These are phyloP conservation scores for Coremacera marginata DNA, from an alignment of 2,888 invertebrate species.

Conservation along the genomic window DNA sequence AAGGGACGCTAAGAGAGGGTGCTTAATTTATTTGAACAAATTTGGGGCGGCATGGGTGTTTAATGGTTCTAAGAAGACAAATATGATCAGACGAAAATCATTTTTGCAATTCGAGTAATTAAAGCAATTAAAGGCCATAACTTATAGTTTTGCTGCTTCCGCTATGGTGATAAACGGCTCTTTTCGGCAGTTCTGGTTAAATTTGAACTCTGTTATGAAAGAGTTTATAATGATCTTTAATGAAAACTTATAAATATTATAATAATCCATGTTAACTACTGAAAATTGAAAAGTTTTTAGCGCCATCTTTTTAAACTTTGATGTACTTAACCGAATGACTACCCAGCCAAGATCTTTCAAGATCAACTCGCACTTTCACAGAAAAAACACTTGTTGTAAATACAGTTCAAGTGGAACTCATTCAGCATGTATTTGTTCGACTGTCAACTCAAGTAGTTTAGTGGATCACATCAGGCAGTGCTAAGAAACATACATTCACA, in stretches of 20 bases:
- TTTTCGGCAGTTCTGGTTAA: neutral
- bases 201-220: neutral
- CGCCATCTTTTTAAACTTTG: neutral
- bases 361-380: slow-evolving; percentile 7
- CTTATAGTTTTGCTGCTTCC: slow-evolving; percentile 2
- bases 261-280: neutral
- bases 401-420: slow-evolving; percentile 6
- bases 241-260: neutral
- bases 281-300: neutral
- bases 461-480: slow-evolving; percentile 1
- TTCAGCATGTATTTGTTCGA: neutral
- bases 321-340: neutral
- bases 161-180: neutral
- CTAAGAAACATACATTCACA: neutral
- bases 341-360: neutral
- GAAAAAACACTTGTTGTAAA: slow-evolving; percentile 23
- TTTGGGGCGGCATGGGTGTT: neutral
- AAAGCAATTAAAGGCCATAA: neutral
- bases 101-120: neutral
- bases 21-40: neutral
- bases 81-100: neutral
- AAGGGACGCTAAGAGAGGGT: neutral
- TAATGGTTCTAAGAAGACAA: neutral
- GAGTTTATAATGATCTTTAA: no score
- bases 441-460: slow-evolving; percentile 20